phyloP scores from a whole-genome alignment of 2,113 vertebrate genomes.

The Poecile atricapillus region DNA sequence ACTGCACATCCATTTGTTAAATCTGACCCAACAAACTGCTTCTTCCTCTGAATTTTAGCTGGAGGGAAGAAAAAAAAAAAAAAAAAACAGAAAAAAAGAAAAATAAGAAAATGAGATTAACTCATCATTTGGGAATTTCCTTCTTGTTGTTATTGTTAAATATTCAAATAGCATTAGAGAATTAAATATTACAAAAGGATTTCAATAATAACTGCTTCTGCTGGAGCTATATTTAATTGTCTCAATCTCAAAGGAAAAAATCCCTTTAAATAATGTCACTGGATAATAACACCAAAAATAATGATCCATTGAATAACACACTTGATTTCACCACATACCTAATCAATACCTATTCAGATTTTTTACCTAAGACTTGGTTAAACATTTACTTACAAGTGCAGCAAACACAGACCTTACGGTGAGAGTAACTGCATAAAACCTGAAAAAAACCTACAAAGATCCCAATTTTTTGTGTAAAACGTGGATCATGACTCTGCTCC shows the following conservation, averaged over 20 bases:
- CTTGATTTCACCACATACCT: background rate
- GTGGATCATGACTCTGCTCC: background rate
- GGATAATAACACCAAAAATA: background rate
- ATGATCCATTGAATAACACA: background rate
- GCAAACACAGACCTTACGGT: background rate
- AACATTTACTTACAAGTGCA: background rate
- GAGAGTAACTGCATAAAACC: background rate
- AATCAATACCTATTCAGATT: background rate
- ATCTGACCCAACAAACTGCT: background rate
- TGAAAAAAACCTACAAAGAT: background rate
- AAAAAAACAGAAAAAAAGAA: background rate
- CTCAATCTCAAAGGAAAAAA: background rate
- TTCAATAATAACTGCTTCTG: background rate
- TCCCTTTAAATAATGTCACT: background rate
- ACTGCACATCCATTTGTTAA: conserved; percentile 15
- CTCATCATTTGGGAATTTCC: background rate
- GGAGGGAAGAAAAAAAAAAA: background rate
- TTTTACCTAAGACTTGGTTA: background rate
- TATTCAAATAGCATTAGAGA: background rate
- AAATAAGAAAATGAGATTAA: background rate
- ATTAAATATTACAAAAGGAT: background rate
- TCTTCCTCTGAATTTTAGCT: background rate
- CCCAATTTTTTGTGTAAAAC: background rate
- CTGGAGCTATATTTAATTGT: background rate
- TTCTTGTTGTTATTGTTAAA: background rate